phyloP scores from a whole-genome alignment of 1,140 invertebrate genomes.

The Colletes gigas region DNA sequence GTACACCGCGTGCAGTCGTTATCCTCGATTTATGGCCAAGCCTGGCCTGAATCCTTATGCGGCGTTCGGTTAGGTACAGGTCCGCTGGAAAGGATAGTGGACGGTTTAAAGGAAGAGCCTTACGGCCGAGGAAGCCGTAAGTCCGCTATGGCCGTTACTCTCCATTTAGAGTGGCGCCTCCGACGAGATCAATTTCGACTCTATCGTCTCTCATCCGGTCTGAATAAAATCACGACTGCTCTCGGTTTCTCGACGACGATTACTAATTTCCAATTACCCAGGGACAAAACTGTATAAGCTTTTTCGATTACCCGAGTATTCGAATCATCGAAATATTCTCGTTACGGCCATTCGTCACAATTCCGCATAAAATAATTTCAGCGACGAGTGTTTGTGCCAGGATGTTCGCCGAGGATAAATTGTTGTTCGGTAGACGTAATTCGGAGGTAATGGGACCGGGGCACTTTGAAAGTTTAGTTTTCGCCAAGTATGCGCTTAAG shows the following conservation, averaged over 20 bases:
- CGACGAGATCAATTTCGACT: constrained; percentile 32
- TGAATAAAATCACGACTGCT: neutral
- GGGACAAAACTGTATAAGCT: no score
- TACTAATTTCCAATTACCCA: no score
- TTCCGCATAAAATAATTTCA: no score
- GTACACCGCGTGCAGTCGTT: constrained; percentile 67
- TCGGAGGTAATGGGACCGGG: neutral
- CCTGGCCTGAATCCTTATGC: constrained; percentile 70
- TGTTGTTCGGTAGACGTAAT: neutral
- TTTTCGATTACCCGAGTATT: no score
- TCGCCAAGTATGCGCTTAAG: neutral
- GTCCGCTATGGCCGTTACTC: constrained; percentile 52
- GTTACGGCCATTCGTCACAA: no score
- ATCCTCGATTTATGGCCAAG: constrained; percentile 72
- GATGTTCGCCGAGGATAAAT: neutral
- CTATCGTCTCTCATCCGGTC: neutral
- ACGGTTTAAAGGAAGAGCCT: constrained; percentile 10
- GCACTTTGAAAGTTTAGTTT: neutral
- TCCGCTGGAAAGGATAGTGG: constrained; percentile 31
- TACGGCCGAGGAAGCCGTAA: constrained; percentile 19
- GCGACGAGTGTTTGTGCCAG: no score
- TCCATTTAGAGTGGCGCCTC: constrained; percentile 59
- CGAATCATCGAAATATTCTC: no score
- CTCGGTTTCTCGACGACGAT: neutral
- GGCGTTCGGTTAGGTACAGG: constrained; percentile 53